A percentile compares a stretch with the other conserved stretches of the same genome.
Conservation (phyloP, 2,113 vertebrate genomes). For the Pipa parva region DNA sequence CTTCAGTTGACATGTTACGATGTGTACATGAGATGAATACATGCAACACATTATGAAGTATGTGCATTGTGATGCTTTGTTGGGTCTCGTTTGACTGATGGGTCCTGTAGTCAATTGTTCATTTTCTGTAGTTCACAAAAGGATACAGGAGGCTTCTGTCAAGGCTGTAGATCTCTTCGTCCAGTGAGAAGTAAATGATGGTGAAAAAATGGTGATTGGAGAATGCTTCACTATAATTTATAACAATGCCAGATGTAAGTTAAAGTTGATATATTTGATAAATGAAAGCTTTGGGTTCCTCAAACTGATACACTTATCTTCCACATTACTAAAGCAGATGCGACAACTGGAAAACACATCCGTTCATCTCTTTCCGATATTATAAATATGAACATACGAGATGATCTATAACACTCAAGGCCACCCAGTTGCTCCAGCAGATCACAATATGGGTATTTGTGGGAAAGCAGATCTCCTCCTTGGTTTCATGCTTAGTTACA, state of each 20-base stretch:
- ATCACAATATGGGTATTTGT: background rate
- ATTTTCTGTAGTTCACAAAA: background rate
- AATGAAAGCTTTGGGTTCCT: background rate
- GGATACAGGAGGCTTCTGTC: no score
- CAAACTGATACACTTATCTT: background rate
- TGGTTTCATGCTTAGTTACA: background rate
- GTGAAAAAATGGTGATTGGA: background rate
- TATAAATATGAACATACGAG: background rate
- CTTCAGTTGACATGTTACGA: background rate
- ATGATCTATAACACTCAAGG: background rate
- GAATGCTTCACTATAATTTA: conserved; percentile 1
- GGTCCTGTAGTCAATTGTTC: background rate
- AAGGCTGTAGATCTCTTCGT: background rate
- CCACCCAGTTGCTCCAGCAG: background rate
- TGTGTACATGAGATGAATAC: background rate
- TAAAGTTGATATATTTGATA: background rate
- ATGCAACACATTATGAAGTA: background rate
- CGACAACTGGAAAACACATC: background rate
- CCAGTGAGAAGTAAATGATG: background rate
- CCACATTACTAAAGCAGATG: background rate
- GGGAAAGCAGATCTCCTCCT: background rate
- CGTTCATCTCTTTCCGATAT: background rate
- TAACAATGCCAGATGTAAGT: background rate
- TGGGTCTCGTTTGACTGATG: background rate
- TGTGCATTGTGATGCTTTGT: background rate